Base-by-base conservation (phyloP, 2,888 invertebrate genomes). In the Lasioglossum lativentre region DNA sequence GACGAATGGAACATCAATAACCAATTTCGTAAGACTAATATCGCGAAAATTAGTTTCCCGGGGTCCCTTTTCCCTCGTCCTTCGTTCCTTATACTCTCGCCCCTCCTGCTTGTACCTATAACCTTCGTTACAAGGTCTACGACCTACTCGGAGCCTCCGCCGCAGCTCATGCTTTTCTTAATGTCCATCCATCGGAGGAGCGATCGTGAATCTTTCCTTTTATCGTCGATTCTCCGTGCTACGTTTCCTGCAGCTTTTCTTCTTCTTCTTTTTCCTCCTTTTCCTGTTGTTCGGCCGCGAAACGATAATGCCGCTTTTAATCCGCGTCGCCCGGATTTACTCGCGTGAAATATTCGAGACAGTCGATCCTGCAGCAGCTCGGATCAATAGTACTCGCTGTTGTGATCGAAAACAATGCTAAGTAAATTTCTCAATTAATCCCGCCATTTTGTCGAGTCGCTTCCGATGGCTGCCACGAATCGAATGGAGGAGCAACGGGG, bases 21-120 rank as follows among this genome's bases (percentile, higher is more conserved):
- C 93, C 94, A 93, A 94, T 94, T 94, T 93, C 92, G 91, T 92
- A 93, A 93, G 94, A 93, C 93, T 94, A 94, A 94, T 94, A 94
- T 93, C 92, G 92, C 92, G 93, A 94, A 93, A 94, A 94, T 94
- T 94, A 94, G 94, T 94, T 94, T 93, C 90, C 88, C 82, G 84
- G 75, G 76, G 83, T 87, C 82, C 85, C 87, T 83, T 79, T 85
- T 71, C 84, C 72, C 80, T 85, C 77, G 77, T 75, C 84, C 80
- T 88, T 75, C 86, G 75, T 85, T 76, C 83, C 76, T 74, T 70
- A 23, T n/a, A 2, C 52, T 42, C 47, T 16, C 19, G 12, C 45
- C 10, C 56, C 2, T 16, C 2, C 27, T 23, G 42, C 34, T 27
- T 68, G 23, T 27, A 80, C 66, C 47, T 70, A 73, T 59, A 45